Evolutionary conservation across 2,888 invertebrate genomes (phyloP), one percentile per base, ranked within the genome.

Genomic region (Lasioglossum morio): DNA sequence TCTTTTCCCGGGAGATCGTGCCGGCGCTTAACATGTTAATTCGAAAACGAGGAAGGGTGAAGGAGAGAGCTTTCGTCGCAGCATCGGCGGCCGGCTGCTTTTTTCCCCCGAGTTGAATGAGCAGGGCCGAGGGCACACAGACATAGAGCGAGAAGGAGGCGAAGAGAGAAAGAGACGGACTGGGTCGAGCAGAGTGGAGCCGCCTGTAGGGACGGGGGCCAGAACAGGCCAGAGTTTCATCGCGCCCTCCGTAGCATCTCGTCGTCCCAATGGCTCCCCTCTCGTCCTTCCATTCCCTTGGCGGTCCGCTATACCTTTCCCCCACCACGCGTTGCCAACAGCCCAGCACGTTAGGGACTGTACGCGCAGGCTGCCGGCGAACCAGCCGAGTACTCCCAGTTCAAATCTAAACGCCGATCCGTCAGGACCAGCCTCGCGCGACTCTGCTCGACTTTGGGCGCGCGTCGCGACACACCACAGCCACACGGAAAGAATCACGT

Each of bases 351-450:
- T 79, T 84, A 81, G 72, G 81, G 81, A 77, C 73, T 40, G 77
- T 76, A 70, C 60, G 74, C 60, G 84, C 80, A 37, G 43, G 57
- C 66, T n/a, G 63, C 79, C 53, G 77, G 34, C 74, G 34, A 66
- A 27, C 74, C 72, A 77, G 77, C 70, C 77, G 72, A 76, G 72
- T 81, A 81, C 82, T 85, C 53, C 82, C 88, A 88, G 88, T 89
- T 87, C 81, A 84, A 85, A 87, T 80, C 87, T 79, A 85, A 87
- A 88, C 88, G 87, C 72, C 81, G 88, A 73, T 19, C 57, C 53
- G 81, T 79, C 79, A 73, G 75, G 79, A 83, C 72, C 80, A 48
- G 34, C 48, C 19, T 48, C 74, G 82, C 84, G 85, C 78, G 77
- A 69, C 43, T 73, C 69, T 77, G 87, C 84, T 86, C 87, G 73